Base-by-base conservation (phyloP, 2,888 invertebrate genomes). In the Euspilapteryx auroguttella region DNA sequence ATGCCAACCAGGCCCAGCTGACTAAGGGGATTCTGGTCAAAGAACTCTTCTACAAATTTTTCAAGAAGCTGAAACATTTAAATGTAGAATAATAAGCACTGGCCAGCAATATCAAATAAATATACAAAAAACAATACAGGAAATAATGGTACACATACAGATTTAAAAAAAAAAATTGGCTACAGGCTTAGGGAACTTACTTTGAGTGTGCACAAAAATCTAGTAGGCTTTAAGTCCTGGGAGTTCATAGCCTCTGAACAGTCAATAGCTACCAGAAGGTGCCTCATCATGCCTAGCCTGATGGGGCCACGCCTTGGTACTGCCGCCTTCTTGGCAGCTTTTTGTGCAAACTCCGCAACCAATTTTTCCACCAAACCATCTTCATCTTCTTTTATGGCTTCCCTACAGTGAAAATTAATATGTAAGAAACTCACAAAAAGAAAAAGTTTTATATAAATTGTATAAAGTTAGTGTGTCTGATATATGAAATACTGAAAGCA, bases 1-100 rank as follows among this genome's bases (percentile, higher is more conserved):
- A 95, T 88, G 7, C 86, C 78, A 37, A 99, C 88, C 21, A 99
- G 75, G 13, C 98, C 98, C 37, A 99, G 73, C 63, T 99, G 99
- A 53, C 97, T 96, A 29, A 99, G 89, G 7, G 99, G 99, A 66
- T 99, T 99, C 61, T 97, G 95, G 63, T 98, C 97, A 62, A 98
- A 97, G 55, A 92, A 99, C 56, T 97, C 96, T 43, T 95, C 92
- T 32, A 99, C 85, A 59, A 98, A 99, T 37, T 86, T 83, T 65
- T 95, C 92, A 34, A 99, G 55, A 9, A 96, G 73, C 92, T 94
- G 55, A 38, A 81, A 76, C 10, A 32, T 26, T 24, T 25, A 24
- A 24, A 11, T n/a, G n/a, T n/a, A n/a, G n/a, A n/a, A n/a, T n/a
- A n/a, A n/a, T n/a, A n/a, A n/a, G n/a, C n/a, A n/a, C n/a, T n/a